Percentiles rank a stretch among this genome's conserved stretches.
Evolutionary conservation across 2,113 vertebrate genomes (phyloP).

Genomic region (Anguilla rostrata): DNA sequence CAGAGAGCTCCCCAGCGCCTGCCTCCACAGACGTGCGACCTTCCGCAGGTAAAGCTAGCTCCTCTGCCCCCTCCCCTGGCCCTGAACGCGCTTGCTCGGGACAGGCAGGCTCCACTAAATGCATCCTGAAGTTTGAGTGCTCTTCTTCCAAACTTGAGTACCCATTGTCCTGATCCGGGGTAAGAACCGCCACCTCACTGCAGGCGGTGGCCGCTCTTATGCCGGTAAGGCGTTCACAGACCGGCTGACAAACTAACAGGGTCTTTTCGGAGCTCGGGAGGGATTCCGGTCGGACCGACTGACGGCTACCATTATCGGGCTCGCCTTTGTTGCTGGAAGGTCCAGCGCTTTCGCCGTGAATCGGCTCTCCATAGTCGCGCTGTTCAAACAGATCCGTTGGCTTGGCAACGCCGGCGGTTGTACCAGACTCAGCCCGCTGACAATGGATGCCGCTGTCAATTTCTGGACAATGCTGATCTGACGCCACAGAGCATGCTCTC

Average conservation of each 20-base stretch:
- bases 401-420: conserved; percentile 33
- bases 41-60: background rate
- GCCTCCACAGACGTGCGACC: background rate
- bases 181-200: conserved; percentile 55
- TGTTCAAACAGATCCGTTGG: conserved; percentile 42
- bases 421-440: conserved; percentile 30
- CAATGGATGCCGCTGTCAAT: conserved; percentile 37
- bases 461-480: conserved; percentile 24
- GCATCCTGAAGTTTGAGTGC: conserved; percentile 46
- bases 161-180: conserved; percentile 81
- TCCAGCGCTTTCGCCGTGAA: conserved; percentile 61
- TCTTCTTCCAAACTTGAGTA: conserved; percentile 91
- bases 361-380: conserved; percentile 31
- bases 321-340: conserved; percentile 45
- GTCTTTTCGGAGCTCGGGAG: conserved; percentile 30
- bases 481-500: conserved; percentile 24
- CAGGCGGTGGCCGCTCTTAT: conserved; percentile 34
- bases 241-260: conserved; percentile 21
- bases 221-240: conserved; percentile 21
- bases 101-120: conserved; percentile 8
- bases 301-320: conserved; percentile 41
- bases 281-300: conserved; percentile 41
- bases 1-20: background rate
- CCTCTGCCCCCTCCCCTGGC: conserved; percentile 22
- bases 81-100: conserved; percentile 1